Conservation (phyloP, 2,888 invertebrate genomes). For the Ochlodes sylvanus region DNA sequence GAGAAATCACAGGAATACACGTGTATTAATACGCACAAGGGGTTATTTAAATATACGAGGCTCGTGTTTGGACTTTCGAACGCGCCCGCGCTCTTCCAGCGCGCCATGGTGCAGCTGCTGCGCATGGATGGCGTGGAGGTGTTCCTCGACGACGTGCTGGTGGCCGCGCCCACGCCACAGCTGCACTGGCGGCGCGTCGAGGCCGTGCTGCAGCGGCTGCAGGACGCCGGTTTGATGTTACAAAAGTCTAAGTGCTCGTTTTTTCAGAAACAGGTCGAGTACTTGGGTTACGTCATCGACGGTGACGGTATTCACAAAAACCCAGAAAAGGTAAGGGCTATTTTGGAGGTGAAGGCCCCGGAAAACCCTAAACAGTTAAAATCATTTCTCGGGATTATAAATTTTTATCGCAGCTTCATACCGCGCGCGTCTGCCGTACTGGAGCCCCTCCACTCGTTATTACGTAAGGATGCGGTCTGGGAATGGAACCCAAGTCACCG, state of each 20-base stretch:
- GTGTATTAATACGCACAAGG: conserved; percentile 3
- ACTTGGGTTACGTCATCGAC: conserved; percentile 1
- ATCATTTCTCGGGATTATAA: not conserved
- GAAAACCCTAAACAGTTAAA: not conserved
- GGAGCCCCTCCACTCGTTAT: not conserved
- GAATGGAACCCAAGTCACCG: not conserved
- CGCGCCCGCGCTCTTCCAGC: conserved; percentile 4
- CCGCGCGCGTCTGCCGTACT: not conserved
- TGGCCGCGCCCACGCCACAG: not conserved
- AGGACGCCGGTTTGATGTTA: not conserved
- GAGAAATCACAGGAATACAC: conserved; percentile 3
- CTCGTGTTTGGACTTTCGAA: not conserved
- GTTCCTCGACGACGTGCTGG: not conserved
- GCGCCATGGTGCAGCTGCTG: conserved; percentile 4
- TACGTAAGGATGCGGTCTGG: not conserved
- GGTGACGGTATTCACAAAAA: conserved; percentile 4
- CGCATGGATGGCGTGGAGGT: conserved; percentile 7
- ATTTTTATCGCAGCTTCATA: conserved; percentile 6
- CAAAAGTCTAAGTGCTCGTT: conserved; percentile 9
- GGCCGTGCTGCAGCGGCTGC: not conserved
- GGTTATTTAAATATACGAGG: not conserved
- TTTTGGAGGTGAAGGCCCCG: too few relatives aligned
- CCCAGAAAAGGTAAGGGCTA: not conserved
- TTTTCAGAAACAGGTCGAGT: not conserved
- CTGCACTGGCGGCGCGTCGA: conserved; percentile 8